Evolutionary conservation across 2,888 invertebrate species (phyloP), one percentile per base, ranked within the genome.

Genomic region (Neoitamus cyanurus): DNA sequence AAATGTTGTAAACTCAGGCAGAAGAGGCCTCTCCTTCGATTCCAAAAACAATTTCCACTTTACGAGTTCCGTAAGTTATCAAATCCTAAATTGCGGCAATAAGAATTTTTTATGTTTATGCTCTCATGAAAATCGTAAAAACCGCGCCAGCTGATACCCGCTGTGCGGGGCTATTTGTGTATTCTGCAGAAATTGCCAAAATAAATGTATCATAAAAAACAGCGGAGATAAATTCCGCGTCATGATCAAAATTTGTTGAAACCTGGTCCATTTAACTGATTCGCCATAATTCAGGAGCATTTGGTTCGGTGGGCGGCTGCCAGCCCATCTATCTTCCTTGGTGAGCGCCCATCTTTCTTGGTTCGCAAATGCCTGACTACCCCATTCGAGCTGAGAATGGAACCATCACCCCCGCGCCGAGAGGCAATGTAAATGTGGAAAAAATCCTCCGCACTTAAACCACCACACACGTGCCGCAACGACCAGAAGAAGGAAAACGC

Each of bases 231-330:
- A 84, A 84, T 84, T 84, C 37, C 28, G 34, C 36, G 31, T 28
- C 68, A 77, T 77, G 70, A 77, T 83, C 48, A 83, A 83, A 82
- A 83, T 73, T 73, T 83, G 73, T 34, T 83, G 46, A 42, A 84
- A 84, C 58, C 68, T 84, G 84, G 84, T 84, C 84, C 84, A 84
- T 84, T 84, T 77, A 84, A 84, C 84, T 84, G 77, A 84, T 84
- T 84, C 77, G 68, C 48, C 36, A 84, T 84, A 75, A 84, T 77
- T 84, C 69, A 77, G 36, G 11, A 83, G 46, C 70, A 70, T 72
- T 70, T 83, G 70, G 83, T 46, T 42, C 37, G 37, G 82, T 83
- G 28, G 69, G 37, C 28, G 83, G 83, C 13, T 83, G 37, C 69
- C 34, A 20, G 58, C 58, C 34, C 25, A 48, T 68, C 58, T 20